Base-by-base conservation (phyloP, 2,113 vertebrate species). In the Patagioenas fasciata region DNA sequence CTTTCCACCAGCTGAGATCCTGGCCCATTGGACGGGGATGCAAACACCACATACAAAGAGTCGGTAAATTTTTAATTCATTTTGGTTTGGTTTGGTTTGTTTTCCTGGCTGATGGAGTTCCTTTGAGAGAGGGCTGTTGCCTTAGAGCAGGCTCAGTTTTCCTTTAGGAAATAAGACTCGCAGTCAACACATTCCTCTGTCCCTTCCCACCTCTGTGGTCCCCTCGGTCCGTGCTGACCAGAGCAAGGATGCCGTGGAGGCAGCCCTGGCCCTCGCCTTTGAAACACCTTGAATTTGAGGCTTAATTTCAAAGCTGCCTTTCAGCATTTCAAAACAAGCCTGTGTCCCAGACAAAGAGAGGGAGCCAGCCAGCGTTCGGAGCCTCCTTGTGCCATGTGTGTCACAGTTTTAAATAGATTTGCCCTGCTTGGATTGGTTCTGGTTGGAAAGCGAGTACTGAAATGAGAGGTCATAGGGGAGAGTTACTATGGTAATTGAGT, bases 401-500 rank as follows among this genome's bases (percentile, higher is more conserved):
- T 98, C 97, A 89, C 97, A 54, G 77, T 96, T 97, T 95, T 98
- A 97, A 98, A 98, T 97, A 98, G 98, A 98, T 98, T 98, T 97
- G 96, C 96, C 97, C 95, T 98, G 97, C 96, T 97, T 97, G 98
- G 95, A 96, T 97, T 97, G 97, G 98, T 98, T 98, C 96, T 91
- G 93, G 96, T 97, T 95, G 96, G 97, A 97, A 97, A 97, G 96
- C 32, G n/a, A 96, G 94, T 88, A 94, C 94, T 95, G 97, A 94
- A 97, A 98, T 95, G 95, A 97, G 97, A 97, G 98, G 98, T 98
- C 97, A 98, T 95, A 98, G 98, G 98, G 98, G 98, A 99, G 98
- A 98, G 99, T 99, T 99, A 98, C 99, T 99, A 99, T 99, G 99
- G 98, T 99, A 99, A 99, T 99, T 99, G 98, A 98, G 98, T 98